Conservation (phyloP, 2,113 vertebrate genomes). For the Plestiodon gilberti region DNA sequence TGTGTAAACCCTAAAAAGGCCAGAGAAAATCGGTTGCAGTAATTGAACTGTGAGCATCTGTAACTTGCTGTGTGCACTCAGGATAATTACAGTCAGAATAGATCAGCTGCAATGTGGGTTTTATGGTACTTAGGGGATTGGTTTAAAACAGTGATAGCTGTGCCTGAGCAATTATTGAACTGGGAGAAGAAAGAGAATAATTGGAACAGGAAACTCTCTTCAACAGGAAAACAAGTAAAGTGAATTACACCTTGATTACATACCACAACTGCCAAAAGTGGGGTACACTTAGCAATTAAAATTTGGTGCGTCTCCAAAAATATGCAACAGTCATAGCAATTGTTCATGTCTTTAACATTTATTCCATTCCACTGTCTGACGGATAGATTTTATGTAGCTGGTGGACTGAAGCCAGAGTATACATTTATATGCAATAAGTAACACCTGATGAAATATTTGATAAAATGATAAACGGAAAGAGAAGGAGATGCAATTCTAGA, state of each 20-base stretch:
- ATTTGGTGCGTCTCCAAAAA: neutral
- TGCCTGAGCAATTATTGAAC: constrained; percentile 5
- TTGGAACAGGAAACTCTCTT: neutral
- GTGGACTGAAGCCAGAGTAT: neutral
- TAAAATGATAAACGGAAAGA: neutral
- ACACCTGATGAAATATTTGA: neutral
- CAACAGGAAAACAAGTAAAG: neutral
- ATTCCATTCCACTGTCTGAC: neutral
- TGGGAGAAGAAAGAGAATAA: neutral
- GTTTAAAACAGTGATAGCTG: constrained; percentile 27
- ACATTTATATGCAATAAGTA: neutral
- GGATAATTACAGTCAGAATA: constrained; percentile 24
- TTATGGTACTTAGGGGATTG: constrained; percentile 18
- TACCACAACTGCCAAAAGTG: neutral
- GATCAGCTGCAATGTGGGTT: constrained; percentile 4
- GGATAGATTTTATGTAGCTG: neutral
- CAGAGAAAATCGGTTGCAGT: neutral
- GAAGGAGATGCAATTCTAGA: neutral
- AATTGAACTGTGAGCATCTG: constrained; percentile 12
- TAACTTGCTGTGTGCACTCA: constrained; percentile 14
- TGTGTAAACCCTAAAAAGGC: neutral
- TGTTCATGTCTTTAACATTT: neutral
- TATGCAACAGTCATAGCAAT: neutral
- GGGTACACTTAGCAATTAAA: neutral
- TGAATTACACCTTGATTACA: neutral